Evolutionary conservation across 2,888 invertebrate species (phyloP), one percentile per base, ranked within the genome.

Genomic region (Archips crataeganus): DNA sequence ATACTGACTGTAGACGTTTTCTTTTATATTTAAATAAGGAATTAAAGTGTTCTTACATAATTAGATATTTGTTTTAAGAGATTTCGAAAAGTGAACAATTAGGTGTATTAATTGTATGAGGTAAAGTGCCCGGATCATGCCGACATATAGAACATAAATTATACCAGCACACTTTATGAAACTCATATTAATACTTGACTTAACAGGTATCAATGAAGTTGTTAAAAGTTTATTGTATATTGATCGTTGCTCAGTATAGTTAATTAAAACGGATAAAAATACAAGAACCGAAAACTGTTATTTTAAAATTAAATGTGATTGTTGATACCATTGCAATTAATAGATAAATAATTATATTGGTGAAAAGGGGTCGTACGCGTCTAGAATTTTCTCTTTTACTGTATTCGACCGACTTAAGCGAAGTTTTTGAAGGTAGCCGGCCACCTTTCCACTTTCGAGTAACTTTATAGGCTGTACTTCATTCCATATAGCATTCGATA

Each of bases 11-110:
- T 65, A 74, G 60, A 81, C 79, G 79, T 84, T 87, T 85, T 80
- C 80, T 85, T 79, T 79, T 79, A 73, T 85, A 85, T 82, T 80
- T 47, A 79, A 81, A 83, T 90, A 92, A 91, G 86, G 87, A 84
- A 91, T 88, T 85, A 92, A 92, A 94, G 94, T 94, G 94, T 93
- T 94, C 93, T 94, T 93, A 94, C 88, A 88, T 86, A 83, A 82
- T 87, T 87, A 89, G 86, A 85, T 82, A 82, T 84, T 81, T 81
- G 81, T 79, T 83, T 68, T 76, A 79, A 78, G 76, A 71, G 67
- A 79, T 77, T 68, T 71, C 68, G 70, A 82, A 80, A 80, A 78
- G 72, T 75, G 77, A 77, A 80, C 70, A 71, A 61, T 73, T 77
- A 79, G 77, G 75, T 72, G 51, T 68, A 70, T 75, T 78, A 68